Evolutionary conservation across 2,113 vertebrate species (phyloP).

Genomic region (Dicaeum eximium): DNA sequence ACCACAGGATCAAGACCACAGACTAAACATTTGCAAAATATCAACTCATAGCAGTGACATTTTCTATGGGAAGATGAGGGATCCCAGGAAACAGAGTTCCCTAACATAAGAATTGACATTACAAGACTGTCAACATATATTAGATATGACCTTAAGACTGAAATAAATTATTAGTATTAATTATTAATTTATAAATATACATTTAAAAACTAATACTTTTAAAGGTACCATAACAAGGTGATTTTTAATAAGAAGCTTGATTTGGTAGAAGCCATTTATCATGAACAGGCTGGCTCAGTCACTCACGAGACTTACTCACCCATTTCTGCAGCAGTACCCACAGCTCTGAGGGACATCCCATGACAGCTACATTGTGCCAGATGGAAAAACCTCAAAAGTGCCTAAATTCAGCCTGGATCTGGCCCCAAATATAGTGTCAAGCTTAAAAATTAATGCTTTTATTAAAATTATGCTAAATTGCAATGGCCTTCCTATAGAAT

Average conservation of each 20-base stretch:
- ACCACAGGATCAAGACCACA: not conserved
- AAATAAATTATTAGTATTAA: not conserved
- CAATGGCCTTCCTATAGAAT: conserved; percentile 34
- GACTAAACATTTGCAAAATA: not conserved
- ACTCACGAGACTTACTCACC: not conserved
- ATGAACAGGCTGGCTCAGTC: not conserved
- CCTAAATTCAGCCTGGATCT: not conserved
- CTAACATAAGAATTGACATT: not conserved
- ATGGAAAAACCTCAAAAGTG: not conserved
- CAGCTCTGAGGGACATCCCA: not conserved
- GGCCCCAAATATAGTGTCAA: not conserved
- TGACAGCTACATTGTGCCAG: not conserved
- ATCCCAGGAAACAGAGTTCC: not conserved
- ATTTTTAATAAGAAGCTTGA: not conserved
- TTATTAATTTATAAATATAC: not conserved
- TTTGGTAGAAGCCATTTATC: not conserved
- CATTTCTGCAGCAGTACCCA: not conserved
- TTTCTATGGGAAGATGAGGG: not conserved
- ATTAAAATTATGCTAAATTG: conserved; percentile 35
- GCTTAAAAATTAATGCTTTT: conserved; percentile 28
- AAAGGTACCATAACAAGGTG: not conserved
- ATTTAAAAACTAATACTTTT: not conserved
- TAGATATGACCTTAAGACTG: not conserved
- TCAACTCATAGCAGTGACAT: not conserved
- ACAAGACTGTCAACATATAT: not conserved